A percentile compares a stretch with the other conserved stretches of the same genome.
These are phyloP conservation scores for Azorinus chamasolen DNA, from an alignment of 2,888 invertebrate species.

Conservation along the genomic window DNA sequence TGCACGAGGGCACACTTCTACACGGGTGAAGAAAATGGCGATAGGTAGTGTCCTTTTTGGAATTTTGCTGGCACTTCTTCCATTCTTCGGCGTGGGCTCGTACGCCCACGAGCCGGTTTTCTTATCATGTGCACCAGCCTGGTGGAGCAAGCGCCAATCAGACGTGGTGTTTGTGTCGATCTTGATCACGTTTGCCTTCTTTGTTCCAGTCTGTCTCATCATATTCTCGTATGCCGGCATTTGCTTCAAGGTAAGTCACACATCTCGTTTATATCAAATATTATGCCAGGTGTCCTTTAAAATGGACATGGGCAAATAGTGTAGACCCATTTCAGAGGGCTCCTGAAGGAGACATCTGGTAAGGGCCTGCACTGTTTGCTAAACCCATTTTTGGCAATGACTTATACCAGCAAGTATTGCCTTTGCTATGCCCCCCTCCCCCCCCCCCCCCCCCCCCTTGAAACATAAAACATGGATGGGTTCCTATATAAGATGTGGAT, in stretches of 20 bases:
- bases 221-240: conserved; percentile 10
- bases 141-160: conserved; percentile 8
- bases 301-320: no score
- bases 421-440: no score
- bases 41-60: conserved; percentile 2
- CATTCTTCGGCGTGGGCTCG: conserved; percentile 21
- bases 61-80: neutral
- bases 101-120: conserved; percentile 21
- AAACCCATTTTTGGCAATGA: no score
- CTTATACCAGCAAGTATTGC: no score
- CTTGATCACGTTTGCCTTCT: conserved; percentile 11
- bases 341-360: no score
- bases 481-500: no score
- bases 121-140: conserved; percentile 23
- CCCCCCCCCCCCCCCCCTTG: no score
- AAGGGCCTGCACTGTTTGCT: no score
- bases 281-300: no score
- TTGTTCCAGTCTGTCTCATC: conserved; percentile 16
- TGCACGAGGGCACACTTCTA: neutral
- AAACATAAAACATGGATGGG: no score
- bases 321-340: no score
- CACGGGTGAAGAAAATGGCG: neutral
- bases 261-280: no score
- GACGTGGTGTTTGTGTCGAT: conserved; percentile 8
- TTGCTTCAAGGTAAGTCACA: conserved; percentile 25